A percentile compares a stretch with the other conserved stretches of the same genome.
phyloP scores from a whole-genome alignment of 2,797 vertebrate genomes.

The Zalophus californianus region DNA sequence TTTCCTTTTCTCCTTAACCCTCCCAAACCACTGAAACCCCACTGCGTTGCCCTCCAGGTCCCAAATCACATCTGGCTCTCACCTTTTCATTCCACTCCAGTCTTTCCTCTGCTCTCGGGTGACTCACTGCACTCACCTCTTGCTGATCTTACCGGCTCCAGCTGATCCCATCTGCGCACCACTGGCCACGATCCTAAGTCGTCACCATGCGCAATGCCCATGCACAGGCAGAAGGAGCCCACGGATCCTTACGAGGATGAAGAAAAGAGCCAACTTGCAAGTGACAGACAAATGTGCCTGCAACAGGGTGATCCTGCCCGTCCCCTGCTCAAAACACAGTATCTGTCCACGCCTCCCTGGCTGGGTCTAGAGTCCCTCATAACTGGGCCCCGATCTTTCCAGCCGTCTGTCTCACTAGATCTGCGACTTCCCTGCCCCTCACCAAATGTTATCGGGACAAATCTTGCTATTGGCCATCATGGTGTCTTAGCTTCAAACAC shows the following conservation, averaged over 20 bases:
- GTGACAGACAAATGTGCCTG: no score
- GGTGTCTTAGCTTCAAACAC: background rate
- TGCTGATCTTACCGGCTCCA: background rate
- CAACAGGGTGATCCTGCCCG: background rate
- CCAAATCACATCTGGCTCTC: background rate
- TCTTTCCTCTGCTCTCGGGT: background rate
- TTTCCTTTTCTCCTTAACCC: background rate
- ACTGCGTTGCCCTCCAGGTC: fast-evolving
- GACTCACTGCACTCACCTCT: background rate
- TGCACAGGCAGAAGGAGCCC: background rate
- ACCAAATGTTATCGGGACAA: background rate
- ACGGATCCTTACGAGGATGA: background rate
- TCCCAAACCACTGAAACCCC: background rate
- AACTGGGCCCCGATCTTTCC: background rate
- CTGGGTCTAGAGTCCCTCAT: background rate
- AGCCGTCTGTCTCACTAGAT: background rate
- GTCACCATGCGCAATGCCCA: background rate
- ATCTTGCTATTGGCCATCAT: background rate
- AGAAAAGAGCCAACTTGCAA: background rate
- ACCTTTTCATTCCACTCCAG: background rate
- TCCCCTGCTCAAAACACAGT: background rate
- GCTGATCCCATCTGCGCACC: background rate
- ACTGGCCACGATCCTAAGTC: background rate
- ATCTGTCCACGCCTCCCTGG: no score
- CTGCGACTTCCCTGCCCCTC: background rate